Conservation (phyloP, 2,888 invertebrate genomes). For the Minunthozetes semirufus region DNA sequence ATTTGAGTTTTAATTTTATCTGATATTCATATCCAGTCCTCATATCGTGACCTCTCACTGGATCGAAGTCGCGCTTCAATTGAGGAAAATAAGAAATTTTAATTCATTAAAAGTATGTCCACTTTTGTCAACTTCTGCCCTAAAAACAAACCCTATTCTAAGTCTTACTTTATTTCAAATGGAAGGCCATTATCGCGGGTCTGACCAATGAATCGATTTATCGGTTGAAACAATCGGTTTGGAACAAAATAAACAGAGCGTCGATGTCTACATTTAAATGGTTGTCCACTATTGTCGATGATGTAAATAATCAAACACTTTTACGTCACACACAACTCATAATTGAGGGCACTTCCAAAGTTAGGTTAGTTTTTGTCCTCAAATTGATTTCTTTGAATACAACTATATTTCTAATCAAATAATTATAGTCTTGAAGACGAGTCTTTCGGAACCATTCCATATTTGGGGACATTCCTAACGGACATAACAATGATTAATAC, state of each 20-base stretch:
- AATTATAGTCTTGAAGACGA: slow-evolving; percentile 36
- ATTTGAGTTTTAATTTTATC: background rate
- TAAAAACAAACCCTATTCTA: background rate
- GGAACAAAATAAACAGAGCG: slow-evolving; percentile 33
- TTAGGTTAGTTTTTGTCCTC: slow-evolving; percentile 19
- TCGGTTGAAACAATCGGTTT: slow-evolving; percentile 36
- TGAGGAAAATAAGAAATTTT: slow-evolving; percentile 38
- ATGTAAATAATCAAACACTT: slow-evolving; percentile 39
- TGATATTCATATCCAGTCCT: slow-evolving; percentile 16
- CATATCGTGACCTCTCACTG: slow-evolving; percentile 37
- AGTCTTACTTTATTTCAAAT: background rate
- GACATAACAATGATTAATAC: slow-evolving; percentile 99
- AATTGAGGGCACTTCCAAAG: slow-evolving; percentile 40
- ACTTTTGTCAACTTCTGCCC: background rate
- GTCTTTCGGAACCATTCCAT: slow-evolving; percentile 79
- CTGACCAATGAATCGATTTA: slow-evolving; percentile 39
- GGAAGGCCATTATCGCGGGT: slow-evolving; percentile 38
- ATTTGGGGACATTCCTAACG: slow-evolving; percentile 93
- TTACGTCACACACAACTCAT: slow-evolving; percentile 38
- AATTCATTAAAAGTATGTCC: slow-evolving; percentile 38
- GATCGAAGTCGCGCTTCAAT: slow-evolving; percentile 38
- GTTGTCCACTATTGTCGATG: slow-evolving; percentile 38
- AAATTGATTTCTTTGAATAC: no score
- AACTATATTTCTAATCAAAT: slow-evolving; percentile 29
- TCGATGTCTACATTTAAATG: slow-evolving; percentile 34